A percentile compares a stretch with the other conserved stretches of the same genome.
These are phyloP conservation scores for Luperina testacea DNA, from an alignment of 2,888 invertebrate species.

Conservation along the genomic window DNA sequence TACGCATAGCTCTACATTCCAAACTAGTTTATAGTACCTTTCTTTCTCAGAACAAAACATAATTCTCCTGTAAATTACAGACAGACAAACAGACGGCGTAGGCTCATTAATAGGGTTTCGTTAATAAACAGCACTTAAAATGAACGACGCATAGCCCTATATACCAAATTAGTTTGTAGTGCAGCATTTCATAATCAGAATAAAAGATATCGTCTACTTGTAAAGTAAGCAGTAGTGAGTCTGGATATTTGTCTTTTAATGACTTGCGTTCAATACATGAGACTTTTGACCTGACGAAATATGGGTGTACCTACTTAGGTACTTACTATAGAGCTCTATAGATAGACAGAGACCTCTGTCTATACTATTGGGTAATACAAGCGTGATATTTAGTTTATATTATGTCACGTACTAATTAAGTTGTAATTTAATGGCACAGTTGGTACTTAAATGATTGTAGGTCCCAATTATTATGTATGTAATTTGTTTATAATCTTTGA, in stretches of 20 bases:
- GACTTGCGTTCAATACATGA: not conserved
- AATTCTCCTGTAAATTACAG: not conserved
- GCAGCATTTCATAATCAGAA: no score
- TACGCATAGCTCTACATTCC: not conserved
- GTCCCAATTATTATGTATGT: not conserved
- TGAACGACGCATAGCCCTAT: no score
- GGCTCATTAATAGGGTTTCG: no score
- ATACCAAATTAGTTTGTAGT: no score
- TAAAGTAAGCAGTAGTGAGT: not conserved
- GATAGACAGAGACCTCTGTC: not conserved
- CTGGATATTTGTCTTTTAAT: not conserved
- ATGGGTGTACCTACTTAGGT: not conserved
- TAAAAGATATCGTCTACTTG: not conserved
- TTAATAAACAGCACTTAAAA: no score
- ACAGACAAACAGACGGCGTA: no score
- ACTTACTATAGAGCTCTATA: no score
- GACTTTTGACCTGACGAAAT: not conserved
- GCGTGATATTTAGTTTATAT: not conserved
- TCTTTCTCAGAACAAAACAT: not conserved
- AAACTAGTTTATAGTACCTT: not conserved
- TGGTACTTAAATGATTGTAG: not conserved
- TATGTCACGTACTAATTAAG: not conserved
- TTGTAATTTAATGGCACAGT: not conserved
- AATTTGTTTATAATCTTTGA: slow-evolving; percentile 23
- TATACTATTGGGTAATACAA: not conserved